These are phyloP conservation scores for Drosophila kuntzei DNA, from an alignment of 2,888 invertebrate species.

Conservation along the genomic window DNA sequence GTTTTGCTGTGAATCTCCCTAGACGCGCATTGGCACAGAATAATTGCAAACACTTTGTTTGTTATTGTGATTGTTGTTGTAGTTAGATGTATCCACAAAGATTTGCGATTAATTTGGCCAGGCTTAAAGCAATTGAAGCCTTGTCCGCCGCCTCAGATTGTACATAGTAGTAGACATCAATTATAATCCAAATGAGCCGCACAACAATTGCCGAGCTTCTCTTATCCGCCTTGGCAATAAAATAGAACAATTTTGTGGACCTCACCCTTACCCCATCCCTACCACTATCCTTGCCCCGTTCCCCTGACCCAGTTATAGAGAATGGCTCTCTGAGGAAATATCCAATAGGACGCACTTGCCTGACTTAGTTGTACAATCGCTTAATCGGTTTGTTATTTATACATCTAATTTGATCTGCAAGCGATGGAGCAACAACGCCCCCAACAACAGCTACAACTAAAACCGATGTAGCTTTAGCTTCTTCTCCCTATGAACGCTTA, in stretches of 20 bases:
- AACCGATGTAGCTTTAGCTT: slow-evolving; percentile 27
- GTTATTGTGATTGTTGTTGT: slow-evolving; percentile 7
- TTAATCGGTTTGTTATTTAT: slow-evolving; percentile 82
- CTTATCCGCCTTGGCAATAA: slow-evolving; percentile 78
- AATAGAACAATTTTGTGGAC: slow-evolving; percentile 59
- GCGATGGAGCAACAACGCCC: slow-evolving; percentile 61
- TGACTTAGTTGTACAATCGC: slow-evolving; percentile 75
- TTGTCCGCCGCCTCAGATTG: slow-evolving; percentile 9
- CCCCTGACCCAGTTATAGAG: slow-evolving; percentile 1
- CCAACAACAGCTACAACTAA: slow-evolving; percentile 33
- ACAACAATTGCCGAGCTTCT: slow-evolving; percentile 63
- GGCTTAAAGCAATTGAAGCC: slow-evolving; percentile 62
- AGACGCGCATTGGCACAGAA: slow-evolving; percentile 51
- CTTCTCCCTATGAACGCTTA: slow-evolving; percentile 37
- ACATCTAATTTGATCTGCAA: slow-evolving; percentile 81
- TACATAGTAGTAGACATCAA: slow-evolving; percentile 58
- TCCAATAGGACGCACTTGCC: slow-evolving; percentile 53
- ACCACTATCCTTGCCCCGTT: background rate
- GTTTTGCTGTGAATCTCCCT: slow-evolving; percentile 19
- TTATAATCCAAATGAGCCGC: slow-evolving; percentile 78
- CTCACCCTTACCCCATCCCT: slow-evolving; percentile 1
- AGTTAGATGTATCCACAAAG: slow-evolving; percentile 22
- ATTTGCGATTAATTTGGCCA: slow-evolving; percentile 65
- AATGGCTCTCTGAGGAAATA: slow-evolving; percentile 56
- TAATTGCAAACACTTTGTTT: slow-evolving; percentile 52